Evolutionary conservation across 2,888 invertebrate genomes (phyloP), one percentile per base, ranked within the genome.

Genomic region (Thecocarcelia acutangulata): DNA sequence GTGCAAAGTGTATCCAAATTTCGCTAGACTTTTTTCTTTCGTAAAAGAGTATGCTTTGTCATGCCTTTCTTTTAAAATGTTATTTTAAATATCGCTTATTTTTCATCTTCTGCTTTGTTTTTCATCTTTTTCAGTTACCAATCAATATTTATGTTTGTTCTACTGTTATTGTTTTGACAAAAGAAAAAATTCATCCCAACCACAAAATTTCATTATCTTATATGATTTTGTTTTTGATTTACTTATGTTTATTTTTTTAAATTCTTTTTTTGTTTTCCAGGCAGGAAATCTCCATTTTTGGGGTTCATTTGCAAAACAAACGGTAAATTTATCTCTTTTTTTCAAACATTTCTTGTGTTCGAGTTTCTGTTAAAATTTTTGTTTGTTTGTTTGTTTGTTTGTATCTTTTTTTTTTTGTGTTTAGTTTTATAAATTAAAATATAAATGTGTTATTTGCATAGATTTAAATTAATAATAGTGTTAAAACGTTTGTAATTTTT

Each of bases 261-360:
- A 84, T 79, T 84, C 85, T 88, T 54, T 85, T 86, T 88, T 85
- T 87, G 87, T 87, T 89, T 89, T 88, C 74, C 89, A 89, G 89
- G 89, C 89, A 89, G 89, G 89, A 89, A 89, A 89, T 89, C 89
- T 86, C 89, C 89, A 86, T 89, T 89, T 89, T 89, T 89, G 89
- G 89, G 89, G 87, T 89, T 89, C 86, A 89, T 88, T 89, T 89
- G 89, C 89, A 89, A 89, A 87, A 86, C 89, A 86, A 89, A 89
- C 89, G 89, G 89, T 89, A 89, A 89, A 85, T 87, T 87, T 86
- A 81, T 85, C 4, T 54, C 37, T 46, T 44, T 52, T 61, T 59
- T 63, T 58, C 13, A 54, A 72, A 78, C 40, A 73, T 72, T 76
- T 75, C 15, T 76, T 83, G 69, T 79, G 73, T 83, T 84, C 80